Evolutionary conservation across 2,797 vertebrate genomes (phyloP), one percentile per base, ranked within the genome.

Genomic region (Eulemur rubriventer): DNA sequence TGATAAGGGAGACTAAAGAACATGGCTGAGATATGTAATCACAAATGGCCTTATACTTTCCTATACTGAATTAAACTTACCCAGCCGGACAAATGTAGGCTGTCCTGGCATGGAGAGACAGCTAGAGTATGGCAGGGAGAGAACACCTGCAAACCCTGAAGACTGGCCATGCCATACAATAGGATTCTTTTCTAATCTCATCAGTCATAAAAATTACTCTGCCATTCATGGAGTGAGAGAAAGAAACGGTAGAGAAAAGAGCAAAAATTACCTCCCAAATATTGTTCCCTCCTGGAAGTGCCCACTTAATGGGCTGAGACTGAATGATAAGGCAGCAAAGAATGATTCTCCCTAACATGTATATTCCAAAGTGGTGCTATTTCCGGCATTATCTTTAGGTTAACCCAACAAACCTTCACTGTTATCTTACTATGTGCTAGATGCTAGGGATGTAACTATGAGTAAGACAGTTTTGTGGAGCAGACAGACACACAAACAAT

Each of bases 311-410:
- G 22, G 61, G 30, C 67, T 63, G 52, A 92, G 13, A 76, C 8
- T 85, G 28, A 96, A 96, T 95, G 73, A 75, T 0, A 84, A 5
- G 88, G 43, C 65, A 95, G 59, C 46, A 90, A 93, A 94, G n/a
- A 80, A 13, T 6, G 43, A 89, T 50, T 87, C 46, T 87, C 22
- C 80, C 86, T 61, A 94, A 83, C n/a, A 55, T 33, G 48, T 4
- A 86, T 61, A 90, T 48, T 75, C 38, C 75, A 86, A 69, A 13
- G 28, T 13, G 48, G 43, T 89, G 12, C 61, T 92, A 85, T 48
- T 80, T 89, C 59, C 72, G 92, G 30, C 65, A 90, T 84, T 84
- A 76, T 70, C 13, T 72, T 91, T 86, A 83, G 69, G n/a, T 84
- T 83, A 88, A 69, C 26, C 48, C 48, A 95, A 81, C 43, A 89